Evolutionary conservation across 2,888 invertebrate genomes (phyloP).

Genomic region (Sminthurides aquaticus): DNA sequence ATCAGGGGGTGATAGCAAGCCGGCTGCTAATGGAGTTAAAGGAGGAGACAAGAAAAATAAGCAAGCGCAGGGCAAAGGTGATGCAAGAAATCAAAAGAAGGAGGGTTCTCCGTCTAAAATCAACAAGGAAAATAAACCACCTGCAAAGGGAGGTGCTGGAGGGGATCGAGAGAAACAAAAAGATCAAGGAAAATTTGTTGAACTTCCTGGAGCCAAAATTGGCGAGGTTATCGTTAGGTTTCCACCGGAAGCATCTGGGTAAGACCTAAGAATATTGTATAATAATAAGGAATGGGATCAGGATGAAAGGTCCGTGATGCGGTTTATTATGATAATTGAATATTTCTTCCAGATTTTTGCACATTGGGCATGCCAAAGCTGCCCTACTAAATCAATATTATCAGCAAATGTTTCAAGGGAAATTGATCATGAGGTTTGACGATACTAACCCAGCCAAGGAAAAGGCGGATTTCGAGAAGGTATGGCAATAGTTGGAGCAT

Average conservation of each 20-base stretch:
- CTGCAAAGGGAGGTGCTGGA: constrained; percentile 20
- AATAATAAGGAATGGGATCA: neutral
- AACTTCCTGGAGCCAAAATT: constrained; percentile 91
- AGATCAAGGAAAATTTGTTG: constrained; percentile 93
- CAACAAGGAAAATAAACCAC: constrained; percentile 11
- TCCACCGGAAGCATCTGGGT: constrained; percentile 99
- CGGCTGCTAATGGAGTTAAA: neutral
- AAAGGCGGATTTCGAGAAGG: constrained; percentile 92
- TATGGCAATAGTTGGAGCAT: too few relatives aligned
- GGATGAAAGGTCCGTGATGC: too few relatives aligned
- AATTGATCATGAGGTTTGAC: constrained; percentile 96
- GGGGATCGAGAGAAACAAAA: constrained; percentile 50
- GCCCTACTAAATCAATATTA: constrained; percentile 97
- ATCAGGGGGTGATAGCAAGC: neutral
- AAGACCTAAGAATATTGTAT: constrained; percentile 23
- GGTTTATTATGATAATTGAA: too few relatives aligned
- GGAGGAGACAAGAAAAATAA: neutral
- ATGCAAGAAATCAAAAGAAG: constrained; percentile 3
- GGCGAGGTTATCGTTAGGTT: constrained; percentile 97
- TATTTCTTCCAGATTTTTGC: constrained; percentile 61
- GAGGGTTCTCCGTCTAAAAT: neutral
- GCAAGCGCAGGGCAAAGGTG: constrained; percentile 7
- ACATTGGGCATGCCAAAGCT: constrained; percentile 98
- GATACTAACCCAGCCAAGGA: constrained; percentile 99
- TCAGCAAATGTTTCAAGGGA: constrained; percentile 82